Conservation (phyloP, 2,113 vertebrate genomes). For the Gobio gobio region DNA sequence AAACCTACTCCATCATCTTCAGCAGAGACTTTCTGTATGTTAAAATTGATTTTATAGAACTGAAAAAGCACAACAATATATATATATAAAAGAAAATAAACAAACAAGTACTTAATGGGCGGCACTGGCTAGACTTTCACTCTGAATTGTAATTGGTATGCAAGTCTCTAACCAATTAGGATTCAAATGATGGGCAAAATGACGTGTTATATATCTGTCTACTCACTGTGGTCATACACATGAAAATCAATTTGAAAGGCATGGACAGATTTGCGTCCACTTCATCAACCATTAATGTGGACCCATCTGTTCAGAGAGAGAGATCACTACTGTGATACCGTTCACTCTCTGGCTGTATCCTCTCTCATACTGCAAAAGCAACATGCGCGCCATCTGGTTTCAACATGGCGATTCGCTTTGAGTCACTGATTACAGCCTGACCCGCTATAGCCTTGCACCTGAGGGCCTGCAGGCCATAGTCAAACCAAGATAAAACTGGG, state of each 20-base stretch:
- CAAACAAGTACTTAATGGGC: constrained; percentile 25
- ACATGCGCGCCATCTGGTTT: constrained; percentile 62
- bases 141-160: background rate
- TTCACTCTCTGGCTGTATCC: constrained; percentile 12
- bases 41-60: background rate
- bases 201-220: background rate
- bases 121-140: background rate
- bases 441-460: constrained; percentile 43
- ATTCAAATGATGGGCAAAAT: constrained; percentile 22
- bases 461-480: background rate
- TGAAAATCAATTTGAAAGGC: constrained; percentile 4
- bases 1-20: constrained; percentile 32
- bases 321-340: constrained; percentile 23
- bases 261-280: constrained; percentile 41
- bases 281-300: constrained; percentile 55
- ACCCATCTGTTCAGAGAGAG: constrained; percentile 68
- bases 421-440: constrained; percentile 55
- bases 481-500: constrained; percentile 20
- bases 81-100: constrained; percentile 39
- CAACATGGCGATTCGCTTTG: constrained; percentile 53
- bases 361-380: constrained; percentile 17
- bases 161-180: background rate
- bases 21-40: background rate
- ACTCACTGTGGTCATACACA: background rate
- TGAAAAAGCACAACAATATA: constrained; percentile 14